Conservation (phyloP, 2,888 invertebrate species). For the Rhagonycha lutea region DNA sequence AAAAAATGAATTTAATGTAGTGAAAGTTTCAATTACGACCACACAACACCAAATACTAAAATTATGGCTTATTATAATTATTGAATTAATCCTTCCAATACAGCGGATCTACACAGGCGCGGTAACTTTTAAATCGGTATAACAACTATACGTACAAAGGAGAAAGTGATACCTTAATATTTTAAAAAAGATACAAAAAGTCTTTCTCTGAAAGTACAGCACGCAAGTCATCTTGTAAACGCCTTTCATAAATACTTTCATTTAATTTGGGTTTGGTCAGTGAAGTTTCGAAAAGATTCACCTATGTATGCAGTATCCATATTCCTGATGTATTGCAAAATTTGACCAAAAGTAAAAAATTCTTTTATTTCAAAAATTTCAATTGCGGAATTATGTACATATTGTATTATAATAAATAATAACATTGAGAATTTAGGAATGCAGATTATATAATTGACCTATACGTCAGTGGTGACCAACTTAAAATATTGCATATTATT, state of each 20-base stretch:
- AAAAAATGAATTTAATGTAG: neutral
- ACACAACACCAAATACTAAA: neutral
- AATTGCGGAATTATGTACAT: too few species aligned
- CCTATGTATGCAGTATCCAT: too few species aligned
- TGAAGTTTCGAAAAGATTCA: neutral
- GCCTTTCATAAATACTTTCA: constrained; percentile 1
- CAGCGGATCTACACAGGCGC: neutral
- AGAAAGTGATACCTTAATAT: neutral
- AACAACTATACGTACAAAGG: neutral
- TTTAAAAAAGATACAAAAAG: neutral
- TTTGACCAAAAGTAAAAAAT: neutral
- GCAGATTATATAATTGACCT: neutral
- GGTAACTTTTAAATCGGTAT: neutral
- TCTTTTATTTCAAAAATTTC: neutral
- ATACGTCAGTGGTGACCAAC: neutral
- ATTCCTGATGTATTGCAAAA: neutral
- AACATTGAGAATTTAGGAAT: neutral
- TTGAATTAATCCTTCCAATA: neutral
- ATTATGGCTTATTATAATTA: neutral
- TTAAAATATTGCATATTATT: neutral
- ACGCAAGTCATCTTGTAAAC: neutral
- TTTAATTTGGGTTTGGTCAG: neutral
- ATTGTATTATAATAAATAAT: too few species aligned
- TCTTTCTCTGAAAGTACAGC: neutral
- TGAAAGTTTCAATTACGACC: neutral